Base-by-base conservation (phyloP, 2,888 invertebrate species). In the Andrena camellia region DNA sequence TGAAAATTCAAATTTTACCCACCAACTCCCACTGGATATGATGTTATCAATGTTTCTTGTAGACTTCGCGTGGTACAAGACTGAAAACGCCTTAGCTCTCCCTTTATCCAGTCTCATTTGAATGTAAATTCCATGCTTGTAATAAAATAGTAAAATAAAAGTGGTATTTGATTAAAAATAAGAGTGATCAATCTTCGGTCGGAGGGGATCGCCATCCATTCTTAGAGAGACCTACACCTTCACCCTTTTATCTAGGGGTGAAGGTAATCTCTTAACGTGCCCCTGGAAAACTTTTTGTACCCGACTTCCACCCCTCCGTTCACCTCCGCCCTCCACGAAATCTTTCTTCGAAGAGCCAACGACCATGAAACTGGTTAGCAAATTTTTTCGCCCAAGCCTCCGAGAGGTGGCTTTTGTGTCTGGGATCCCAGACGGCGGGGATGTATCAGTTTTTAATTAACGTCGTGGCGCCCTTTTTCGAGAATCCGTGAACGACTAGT, bases 1-100 rank as follows among this genome's bases (percentile, higher is more conserved):
- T 85, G 83, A 75, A 89, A 89, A 90, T 91, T 90, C 86, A 90
- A 91, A 91, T 91, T 90, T 90, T 79, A 73, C 83, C 78, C 85
- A 83, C 85, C 90, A 89, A 90, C 90, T 88, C 74, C 48, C 50
- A 52, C 20, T 83, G 85, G 85, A 87, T 86, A 83, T 78, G 68
- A 62, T 69, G 83, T 81, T 88, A 90, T 88, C 88, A 89, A 89
- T 89, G 87, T 89, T 88, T 89, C 78, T 82, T 57, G 60, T 54
- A 74, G 26, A 8, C 68, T 29, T 57, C 17, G 70, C 35, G 52
- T 13, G 13, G 35, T 42, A 17, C 42, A 42, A 17, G 4, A 42
- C 42, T 1, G 17, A 5, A 5, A 17, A 42, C 23, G 20, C 59
- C 57, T 64, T 69, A 72, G 76, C 69, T 35, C 6, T 33, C 26